Evolutionary conservation across 2,797 vertebrate genomes (phyloP), one percentile per base, ranked within the genome.

Genomic region (Alca torda): DNA sequence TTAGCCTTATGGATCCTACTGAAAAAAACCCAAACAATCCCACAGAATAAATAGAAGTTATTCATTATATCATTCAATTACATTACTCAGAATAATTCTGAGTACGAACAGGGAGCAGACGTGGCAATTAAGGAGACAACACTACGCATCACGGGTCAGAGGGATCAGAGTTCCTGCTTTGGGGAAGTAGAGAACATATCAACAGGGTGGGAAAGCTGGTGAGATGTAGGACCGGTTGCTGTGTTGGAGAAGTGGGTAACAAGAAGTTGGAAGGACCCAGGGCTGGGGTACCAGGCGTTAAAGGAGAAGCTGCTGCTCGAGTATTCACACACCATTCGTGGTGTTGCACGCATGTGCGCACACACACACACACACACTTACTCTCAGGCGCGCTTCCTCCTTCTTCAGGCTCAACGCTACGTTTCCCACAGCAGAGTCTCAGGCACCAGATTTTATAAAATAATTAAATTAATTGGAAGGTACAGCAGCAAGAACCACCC

Each of bases 61-160:
- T 59, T 50, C 2, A 67, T 61, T 12, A 8, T 3, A 9, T 50
- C 43, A 14, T 69, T 70, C 45, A 23, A 31, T 76, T 21, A 4
- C 10, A 33, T 41, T 35, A 65, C 26, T 78, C 43, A 78, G 41
- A 60, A 26, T 65, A 45, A 67, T 74, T 81, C 50, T 57, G 48
- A 81, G 16, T 43, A 24, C 13, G 51, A 70, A 7, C 13, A 77
- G 56, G 64, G 17, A 85, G 30, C 5, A 64, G 54, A 64, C 1
- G 2, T 4, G 4, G 41, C 5, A 35, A 2, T 61, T 43, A 70
- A 63, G 35, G 30, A 59, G 39, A 74, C 33, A 78, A 51, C 8
- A 33, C 33, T 24, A 33, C 0, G 2, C 4, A 7, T 9, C 2
- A 0, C 18, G 63, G 39, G 18, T 31, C 69, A 89, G 46, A 69